Conservation (phyloP, 1,140 invertebrate genomes). For the Rhyacophila brunnea region DNA sequence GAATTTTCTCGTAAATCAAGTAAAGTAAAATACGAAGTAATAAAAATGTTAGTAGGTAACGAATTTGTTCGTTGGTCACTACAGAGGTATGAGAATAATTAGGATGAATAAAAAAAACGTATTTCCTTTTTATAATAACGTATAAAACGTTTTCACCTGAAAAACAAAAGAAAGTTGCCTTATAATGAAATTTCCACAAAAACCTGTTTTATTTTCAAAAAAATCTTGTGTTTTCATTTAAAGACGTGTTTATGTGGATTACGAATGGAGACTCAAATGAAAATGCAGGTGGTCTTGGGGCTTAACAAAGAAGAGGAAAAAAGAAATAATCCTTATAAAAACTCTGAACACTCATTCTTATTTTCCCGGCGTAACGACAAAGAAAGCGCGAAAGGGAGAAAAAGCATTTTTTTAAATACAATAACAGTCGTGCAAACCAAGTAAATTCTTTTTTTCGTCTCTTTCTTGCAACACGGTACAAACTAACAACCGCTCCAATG, state of each 20-base stretch:
- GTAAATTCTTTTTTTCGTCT: slow-evolving; percentile 1
- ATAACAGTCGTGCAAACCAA: slow-evolving; percentile 21
- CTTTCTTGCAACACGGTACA: slow-evolving; percentile 8
- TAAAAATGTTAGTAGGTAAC: no score
- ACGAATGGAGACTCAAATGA: slow-evolving; percentile 16
- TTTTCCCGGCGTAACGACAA: slow-evolving; percentile 18
- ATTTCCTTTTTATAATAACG: background rate
- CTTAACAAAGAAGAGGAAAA: slow-evolving; percentile 16
- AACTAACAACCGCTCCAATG: slow-evolving; percentile 15
- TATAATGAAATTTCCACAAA: no score
- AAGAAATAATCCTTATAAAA: slow-evolving; percentile 23
- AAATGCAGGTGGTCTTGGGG: slow-evolving; percentile 22
- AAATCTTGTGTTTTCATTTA: no score
- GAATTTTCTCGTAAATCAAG: no score
- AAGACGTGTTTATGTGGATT: slow-evolving; percentile 24
- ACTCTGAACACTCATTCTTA: slow-evolving; percentile 24
- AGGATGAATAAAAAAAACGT: no score
- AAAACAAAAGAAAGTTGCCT: background rate
- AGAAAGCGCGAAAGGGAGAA: slow-evolving; percentile 10
- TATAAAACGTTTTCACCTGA: background rate
- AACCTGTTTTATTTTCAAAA: no score
- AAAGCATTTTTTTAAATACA: slow-evolving; percentile 27
- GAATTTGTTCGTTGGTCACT: no score
- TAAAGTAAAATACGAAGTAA: no score
- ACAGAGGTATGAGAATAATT: no score